These are phyloP conservation scores for Tridacna crocea DNA, from an alignment of 2,888 invertebrate species.

Conservation along the genomic window DNA sequence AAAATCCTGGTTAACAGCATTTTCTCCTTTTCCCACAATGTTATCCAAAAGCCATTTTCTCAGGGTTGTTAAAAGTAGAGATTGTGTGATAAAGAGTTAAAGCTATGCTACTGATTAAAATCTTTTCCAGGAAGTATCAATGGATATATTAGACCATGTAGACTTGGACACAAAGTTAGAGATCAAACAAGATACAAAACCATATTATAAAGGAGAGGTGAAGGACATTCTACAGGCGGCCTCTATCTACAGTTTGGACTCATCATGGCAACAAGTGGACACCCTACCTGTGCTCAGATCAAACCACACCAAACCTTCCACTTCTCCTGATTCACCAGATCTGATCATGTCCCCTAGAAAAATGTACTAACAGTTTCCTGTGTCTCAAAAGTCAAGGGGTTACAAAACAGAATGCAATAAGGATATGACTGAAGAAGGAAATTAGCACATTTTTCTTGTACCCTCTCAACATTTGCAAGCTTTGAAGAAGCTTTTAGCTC, in stretches of 20 bases:
- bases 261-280: constrained; percentile 2
- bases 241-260: background rate
- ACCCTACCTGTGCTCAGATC: background rate
- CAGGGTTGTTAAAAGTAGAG: too few relatives aligned
- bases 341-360: constrained; percentile 15
- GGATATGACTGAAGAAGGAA: too few relatives aligned
- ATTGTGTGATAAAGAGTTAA: too few relatives aligned
- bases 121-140: constrained; percentile 36
- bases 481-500: too few relatives aligned
- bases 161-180: constrained; percentile 37
- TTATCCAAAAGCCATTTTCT: too few relatives aligned
- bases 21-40: too few relatives aligned
- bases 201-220: background rate
- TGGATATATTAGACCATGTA: constrained; percentile 66
- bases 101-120: too few relatives aligned
- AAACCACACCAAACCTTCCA: background rate
- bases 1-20: too few relatives aligned
- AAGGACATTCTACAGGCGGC: constrained; percentile 9
- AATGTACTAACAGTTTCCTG: constrained; percentile 9
- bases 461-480: too few relatives aligned
- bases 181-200: background rate
- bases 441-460: too few relatives aligned
- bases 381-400: background rate
- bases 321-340: background rate
- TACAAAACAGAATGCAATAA: background rate